These are phyloP conservation scores for Notospermus geniculatus DNA, from an alignment of 1,140 invertebrate species.

Conservation along the genomic window DNA sequence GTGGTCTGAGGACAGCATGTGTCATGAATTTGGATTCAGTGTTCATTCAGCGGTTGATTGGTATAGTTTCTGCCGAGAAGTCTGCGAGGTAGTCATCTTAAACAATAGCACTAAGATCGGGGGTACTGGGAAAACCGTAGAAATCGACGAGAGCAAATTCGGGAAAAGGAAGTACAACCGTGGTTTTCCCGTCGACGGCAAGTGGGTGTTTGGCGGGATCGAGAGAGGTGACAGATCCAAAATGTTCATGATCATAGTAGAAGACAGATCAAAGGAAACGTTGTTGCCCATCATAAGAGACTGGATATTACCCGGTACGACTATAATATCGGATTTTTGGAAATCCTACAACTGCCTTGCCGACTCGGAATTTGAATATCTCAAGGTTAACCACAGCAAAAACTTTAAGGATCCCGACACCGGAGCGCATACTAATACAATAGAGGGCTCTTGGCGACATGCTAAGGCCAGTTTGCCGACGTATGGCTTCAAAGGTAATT, in stretches of 20 bases:
- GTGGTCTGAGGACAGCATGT: slow-evolving; percentile 7
- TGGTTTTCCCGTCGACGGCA: slow-evolving; percentile 14
- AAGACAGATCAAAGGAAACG: slow-evolving; percentile 15
- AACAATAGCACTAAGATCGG: slow-evolving; percentile 5
- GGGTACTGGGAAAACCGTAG: slow-evolving; percentile 8
- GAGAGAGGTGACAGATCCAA: slow-evolving; percentile 7
- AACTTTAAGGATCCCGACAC: slow-evolving; percentile 16
- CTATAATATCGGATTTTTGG: slow-evolving; percentile 24
- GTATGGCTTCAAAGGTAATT: neutral
- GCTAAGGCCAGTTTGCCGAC: neutral
- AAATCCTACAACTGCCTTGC: slow-evolving; percentile 11
- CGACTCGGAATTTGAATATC: slow-evolving; percentile 13
- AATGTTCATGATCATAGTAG: slow-evolving; percentile 14
- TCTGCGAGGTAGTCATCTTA: neutral
- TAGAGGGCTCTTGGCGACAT: neutral
- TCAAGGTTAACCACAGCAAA: slow-evolving; percentile 11
- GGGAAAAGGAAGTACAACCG: slow-evolving; percentile 26
- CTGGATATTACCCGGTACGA: slow-evolving; percentile 17
- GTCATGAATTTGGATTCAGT: slow-evolving; percentile 4
- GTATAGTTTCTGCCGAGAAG: slow-evolving; percentile 19
- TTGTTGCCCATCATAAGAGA: slow-evolving; percentile 14
- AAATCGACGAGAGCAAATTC: slow-evolving; percentile 23
- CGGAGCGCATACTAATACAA: neutral
- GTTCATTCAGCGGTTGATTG: slow-evolving; percentile 15
- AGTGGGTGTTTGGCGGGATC: slow-evolving; percentile 26